These are phyloP conservation scores for Gymnothorax javanicus DNA, from an alignment of 2,797 vertebrate genomes.

Conservation along the genomic window DNA sequence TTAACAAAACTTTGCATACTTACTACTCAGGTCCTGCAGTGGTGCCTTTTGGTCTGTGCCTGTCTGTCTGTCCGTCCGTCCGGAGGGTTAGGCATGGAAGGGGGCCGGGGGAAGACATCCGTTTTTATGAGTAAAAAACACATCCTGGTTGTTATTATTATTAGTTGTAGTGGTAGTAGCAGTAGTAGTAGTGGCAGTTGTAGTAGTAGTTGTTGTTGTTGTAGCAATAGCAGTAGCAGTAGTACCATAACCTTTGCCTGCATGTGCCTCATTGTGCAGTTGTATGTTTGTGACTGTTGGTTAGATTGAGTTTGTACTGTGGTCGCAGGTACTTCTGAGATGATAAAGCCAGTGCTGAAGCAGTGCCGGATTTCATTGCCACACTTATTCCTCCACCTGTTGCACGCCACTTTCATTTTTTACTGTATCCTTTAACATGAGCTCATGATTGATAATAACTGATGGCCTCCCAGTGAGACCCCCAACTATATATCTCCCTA, in stretches of 20 bases:
- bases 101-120: no score
- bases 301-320: background rate
- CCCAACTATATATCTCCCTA: background rate
- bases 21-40: no score
- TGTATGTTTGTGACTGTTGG: slow-evolving; percentile 34
- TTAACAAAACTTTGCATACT: no score
- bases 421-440: background rate
- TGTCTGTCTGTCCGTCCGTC: no score
- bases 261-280: background rate
- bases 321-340: background rate
- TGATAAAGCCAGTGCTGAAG: background rate
- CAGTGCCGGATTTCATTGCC: background rate
- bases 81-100: no score
- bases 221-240: no score
- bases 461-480: background rate
- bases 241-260: background rate
- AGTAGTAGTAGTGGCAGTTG: no score
- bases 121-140: no score
- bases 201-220: no score
- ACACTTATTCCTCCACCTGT: slow-evolving; percentile 13
- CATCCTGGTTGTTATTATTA: no score
- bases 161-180: no score
- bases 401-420: slow-evolving; percentile 11
- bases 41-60: no score
- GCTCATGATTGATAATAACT: background rate